Evolutionary conservation across 2,113 vertebrate species (phyloP).

Genomic region (Xyrauchen texanus): DNA sequence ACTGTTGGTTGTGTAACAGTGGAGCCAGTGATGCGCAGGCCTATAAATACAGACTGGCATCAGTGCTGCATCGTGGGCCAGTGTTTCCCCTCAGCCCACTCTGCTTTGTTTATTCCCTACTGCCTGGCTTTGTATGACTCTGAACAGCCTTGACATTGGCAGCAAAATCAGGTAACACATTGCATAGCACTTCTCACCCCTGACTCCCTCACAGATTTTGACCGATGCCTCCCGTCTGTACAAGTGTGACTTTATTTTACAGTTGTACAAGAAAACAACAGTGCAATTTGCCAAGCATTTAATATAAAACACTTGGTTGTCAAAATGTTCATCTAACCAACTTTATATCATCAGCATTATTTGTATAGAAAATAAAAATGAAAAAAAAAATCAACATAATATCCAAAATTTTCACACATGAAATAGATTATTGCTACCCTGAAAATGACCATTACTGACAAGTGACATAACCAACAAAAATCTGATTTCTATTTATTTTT

Average conservation of each 20-base stretch:
- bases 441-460: too few relatives aligned
- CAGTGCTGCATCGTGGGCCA: conserved; percentile 25
- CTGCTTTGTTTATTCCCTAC: conserved; percentile 36
- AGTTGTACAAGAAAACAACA: neutral
- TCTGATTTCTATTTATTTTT: too few relatives aligned
- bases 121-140: conserved; percentile 17
- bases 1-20: conserved; percentile 36
- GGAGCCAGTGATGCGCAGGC: conserved; percentile 16
- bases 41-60: conserved; percentile 50
- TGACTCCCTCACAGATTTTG: neutral
- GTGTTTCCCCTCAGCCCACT: conserved; percentile 48
- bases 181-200: neutral
- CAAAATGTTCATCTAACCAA: too few relatives aligned
- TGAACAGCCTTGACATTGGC: conserved; percentile 23
- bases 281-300: neutral
- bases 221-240: neutral
- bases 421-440: too few relatives aligned
- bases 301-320: too few relatives aligned
- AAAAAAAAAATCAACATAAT: too few relatives aligned
- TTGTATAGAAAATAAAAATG: too few relatives aligned
- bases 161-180: neutral
- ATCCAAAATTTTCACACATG: too few relatives aligned
- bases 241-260: neutral
- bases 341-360: too few relatives aligned
- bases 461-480: too few relatives aligned